phyloP scores from a whole-genome alignment of 2,888 invertebrate genomes.

The Cremastobaeus sp. region DNA sequence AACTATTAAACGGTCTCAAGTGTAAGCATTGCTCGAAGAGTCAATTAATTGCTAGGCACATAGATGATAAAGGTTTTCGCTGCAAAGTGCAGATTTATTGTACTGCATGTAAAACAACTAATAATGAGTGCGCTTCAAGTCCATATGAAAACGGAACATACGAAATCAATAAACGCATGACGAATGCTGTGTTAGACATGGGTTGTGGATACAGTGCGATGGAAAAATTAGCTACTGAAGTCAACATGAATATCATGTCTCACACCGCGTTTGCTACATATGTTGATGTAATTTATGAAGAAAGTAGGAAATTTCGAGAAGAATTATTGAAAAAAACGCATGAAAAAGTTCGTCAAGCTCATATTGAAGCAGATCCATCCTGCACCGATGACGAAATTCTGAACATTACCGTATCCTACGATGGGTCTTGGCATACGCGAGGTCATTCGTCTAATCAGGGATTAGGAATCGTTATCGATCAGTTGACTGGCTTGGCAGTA shows the following conservation, averaged over 20 bases:
- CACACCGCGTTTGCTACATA: conserved; percentile 1
- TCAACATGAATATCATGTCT: conserved; percentile 14
- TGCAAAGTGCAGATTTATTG: conserved; percentile 16
- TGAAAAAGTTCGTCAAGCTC: conserved; percentile 1
- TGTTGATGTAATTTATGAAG: conserved; percentile 3
- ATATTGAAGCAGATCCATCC: not conserved
- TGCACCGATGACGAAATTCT: conserved; percentile 1
- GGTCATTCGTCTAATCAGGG: conserved; percentile 27
- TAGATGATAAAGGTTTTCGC: not conserved
- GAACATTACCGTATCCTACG: conserved; percentile 15
- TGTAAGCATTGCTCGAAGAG: conserved; percentile 8
- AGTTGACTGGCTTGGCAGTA: conserved; percentile 37
- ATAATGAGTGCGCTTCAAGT: conserved; percentile 21
- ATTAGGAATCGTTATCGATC: conserved; percentile 34
- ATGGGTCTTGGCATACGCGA: conserved; percentile 21
- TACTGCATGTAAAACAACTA: conserved; percentile 1
- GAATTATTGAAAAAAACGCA: conserved; percentile 1
- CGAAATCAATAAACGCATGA: conserved; percentile 22
- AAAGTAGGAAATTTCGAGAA: not conserved
- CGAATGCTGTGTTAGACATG: conserved; percentile 21
- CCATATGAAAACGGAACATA: not conserved
- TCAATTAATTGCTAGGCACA: conserved; percentile 5
- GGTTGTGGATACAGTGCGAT: conserved; percentile 4
- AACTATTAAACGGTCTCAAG: conserved; percentile 10
- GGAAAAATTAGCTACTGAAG: conserved; percentile 11